These are phyloP conservation scores for Parnassius mnemosyne DNA, from an alignment of 2,888 invertebrate genomes.

Conservation along the genomic window DNA sequence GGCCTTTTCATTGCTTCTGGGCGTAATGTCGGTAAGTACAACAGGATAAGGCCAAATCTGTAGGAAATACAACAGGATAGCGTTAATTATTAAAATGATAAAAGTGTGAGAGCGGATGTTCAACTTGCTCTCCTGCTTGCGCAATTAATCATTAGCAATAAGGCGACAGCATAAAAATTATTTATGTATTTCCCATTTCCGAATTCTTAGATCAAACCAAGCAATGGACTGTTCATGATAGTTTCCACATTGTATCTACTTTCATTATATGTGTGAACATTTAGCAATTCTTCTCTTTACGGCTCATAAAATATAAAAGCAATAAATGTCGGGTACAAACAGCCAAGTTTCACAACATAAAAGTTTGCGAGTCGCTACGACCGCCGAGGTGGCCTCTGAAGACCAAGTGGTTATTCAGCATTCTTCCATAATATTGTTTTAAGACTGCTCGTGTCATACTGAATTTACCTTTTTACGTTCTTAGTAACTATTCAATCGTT, in stretches of 20 bases:
- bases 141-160: too few relatives aligned
- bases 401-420: conserved; percentile 57
- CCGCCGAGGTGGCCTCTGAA: conserved; percentile 43
- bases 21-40: too few relatives aligned
- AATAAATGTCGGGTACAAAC: conserved; percentile 73
- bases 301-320: conserved; percentile 70
- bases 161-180: too few relatives aligned
- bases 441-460: conserved; percentile 30
- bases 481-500: not conserved
- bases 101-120: too few relatives aligned
- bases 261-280: conserved; percentile 44
- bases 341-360: conserved; percentile 70
- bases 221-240: not conserved
- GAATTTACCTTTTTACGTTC: conserved; percentile 26
- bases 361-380: conserved; percentile 58
- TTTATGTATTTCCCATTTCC: too few relatives aligned
- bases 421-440: conserved; percentile 54
- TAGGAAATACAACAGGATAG: too few relatives aligned
- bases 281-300: conserved; percentile 52
- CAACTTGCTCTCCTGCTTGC: too few relatives aligned
- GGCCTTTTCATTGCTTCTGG: too few relatives aligned
- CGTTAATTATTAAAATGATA: too few relatives aligned
- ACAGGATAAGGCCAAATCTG: too few relatives aligned
- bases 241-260: conserved; percentile 21
- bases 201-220: too few relatives aligned